Percentiles rank a stretch among this genome's conserved stretches.
Conservation (phyloP, 2,797 vertebrate species). For the Iguana delicatissima region DNA sequence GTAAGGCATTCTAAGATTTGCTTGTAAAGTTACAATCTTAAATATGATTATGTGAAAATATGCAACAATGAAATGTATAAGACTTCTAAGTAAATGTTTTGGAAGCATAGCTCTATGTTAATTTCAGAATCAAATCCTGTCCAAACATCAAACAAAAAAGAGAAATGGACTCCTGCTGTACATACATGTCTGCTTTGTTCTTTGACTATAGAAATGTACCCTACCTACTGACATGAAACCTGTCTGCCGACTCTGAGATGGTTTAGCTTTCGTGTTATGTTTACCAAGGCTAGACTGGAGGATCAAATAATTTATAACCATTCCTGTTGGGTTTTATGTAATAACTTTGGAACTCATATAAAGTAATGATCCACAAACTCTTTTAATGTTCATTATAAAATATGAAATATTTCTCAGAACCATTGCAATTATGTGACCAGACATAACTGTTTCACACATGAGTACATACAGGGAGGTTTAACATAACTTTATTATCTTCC, state of each 20-base stretch:
- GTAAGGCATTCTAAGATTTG: neutral
- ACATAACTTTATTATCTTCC: constrained; percentile 88
- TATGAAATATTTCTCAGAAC: constrained; percentile 89
- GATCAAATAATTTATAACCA: constrained; percentile 85
- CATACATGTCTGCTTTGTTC: constrained; percentile 59
- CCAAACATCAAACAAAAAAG: constrained; percentile 65
- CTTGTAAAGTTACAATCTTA: neutral
- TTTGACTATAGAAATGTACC: constrained; percentile 62
- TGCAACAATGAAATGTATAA: neutral
- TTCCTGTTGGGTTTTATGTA: constrained; percentile 88
- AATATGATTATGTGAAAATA: neutral
- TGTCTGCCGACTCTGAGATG: constrained; percentile 64
- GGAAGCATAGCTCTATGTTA: constrained; percentile 41
- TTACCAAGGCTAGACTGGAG: constrained; percentile 83
- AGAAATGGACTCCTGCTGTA: constrained; percentile 63
- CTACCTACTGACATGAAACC: constrained; percentile 75
- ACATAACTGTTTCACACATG: constrained; percentile 89
- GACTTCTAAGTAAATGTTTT: neutral
- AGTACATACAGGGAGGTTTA: constrained; percentile 87
- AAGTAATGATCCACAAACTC: constrained; percentile 90
- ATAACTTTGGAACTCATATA: constrained; percentile 90
- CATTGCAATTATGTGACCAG: constrained; percentile 88
- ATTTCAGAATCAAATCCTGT: constrained; percentile 64
- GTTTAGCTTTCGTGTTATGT: constrained; percentile 81
- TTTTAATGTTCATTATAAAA: constrained; percentile 91